phyloP scores from a whole-genome alignment of 2,888 invertebrate genomes.

The Clusia tigrina region DNA sequence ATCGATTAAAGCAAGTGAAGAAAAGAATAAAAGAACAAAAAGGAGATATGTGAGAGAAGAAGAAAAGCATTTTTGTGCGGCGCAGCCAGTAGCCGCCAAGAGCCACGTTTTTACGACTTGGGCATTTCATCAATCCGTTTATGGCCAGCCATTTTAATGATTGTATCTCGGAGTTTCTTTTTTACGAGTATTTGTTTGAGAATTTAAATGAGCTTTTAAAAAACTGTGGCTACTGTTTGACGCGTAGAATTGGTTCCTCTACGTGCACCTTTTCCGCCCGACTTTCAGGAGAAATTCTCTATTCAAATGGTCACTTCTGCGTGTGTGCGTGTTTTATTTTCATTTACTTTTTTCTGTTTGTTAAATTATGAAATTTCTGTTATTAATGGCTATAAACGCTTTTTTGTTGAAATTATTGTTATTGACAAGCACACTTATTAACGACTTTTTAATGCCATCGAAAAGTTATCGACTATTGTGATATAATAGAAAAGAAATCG shows the following conservation, averaged over 20 bases:
- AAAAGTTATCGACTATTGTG: constrained; percentile 18
- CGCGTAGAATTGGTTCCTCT: constrained; percentile 36
- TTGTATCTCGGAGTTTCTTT: not conserved
- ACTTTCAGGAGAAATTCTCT: constrained; percentile 7
- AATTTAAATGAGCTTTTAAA: constrained; percentile 13
- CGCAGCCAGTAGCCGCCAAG: not conserved
- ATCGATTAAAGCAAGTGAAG: constrained; percentile 16
- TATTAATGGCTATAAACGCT: constrained; percentile 56
- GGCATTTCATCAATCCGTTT: constrained; percentile 33
- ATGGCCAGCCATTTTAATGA: constrained; percentile 9
- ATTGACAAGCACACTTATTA: constrained; percentile 59
- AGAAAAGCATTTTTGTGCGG: not conserved
- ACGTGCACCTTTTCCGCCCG: not conserved
- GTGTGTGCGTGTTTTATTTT: not conserved
- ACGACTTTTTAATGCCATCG: constrained; percentile 50
- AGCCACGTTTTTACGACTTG: not conserved
- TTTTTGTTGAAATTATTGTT: constrained; percentile 37
- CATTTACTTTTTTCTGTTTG: constrained; percentile 1
- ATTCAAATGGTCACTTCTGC: constrained; percentile 22
- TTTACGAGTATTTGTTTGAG: constrained; percentile 5
- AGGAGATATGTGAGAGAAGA: not conserved
- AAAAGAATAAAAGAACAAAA: not conserved
- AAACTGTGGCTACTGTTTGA: constrained; percentile 50
- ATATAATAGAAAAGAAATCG: constrained; percentile 23
- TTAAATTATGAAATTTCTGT: constrained; percentile 53